A percentile compares a stretch with the other conserved stretches of the same genome.
Conservation (phyloP, 2,888 invertebrate species). For the Alsophila aescularia region DNA sequence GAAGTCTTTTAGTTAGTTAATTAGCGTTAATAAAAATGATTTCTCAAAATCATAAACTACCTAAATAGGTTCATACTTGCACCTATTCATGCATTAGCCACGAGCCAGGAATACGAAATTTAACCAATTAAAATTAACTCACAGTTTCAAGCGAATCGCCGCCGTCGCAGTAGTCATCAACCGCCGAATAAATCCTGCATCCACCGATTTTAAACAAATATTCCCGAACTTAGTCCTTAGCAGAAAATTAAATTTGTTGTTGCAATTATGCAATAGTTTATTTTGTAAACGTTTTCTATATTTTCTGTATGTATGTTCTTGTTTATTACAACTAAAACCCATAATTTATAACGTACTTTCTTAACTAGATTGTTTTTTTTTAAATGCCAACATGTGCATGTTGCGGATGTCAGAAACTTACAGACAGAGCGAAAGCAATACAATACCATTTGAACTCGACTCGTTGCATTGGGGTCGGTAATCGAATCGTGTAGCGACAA, state of each 20-base stretch:
- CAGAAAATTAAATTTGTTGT: neutral
- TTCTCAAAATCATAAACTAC: no score
- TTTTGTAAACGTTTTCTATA: conserved; percentile 11
- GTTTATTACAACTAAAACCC: conserved; percentile 37
- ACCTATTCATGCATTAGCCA: no score
- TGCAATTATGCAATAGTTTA: neutral
- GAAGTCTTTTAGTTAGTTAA: no score
- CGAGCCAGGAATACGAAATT: no score
- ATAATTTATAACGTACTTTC: conserved; percentile 16
- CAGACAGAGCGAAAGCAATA: neutral
- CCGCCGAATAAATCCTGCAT: neutral
- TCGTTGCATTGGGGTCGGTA: neutral
- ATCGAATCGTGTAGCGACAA: conserved; percentile 53
- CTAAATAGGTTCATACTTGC: no score
- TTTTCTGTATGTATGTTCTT: conserved; percentile 17
- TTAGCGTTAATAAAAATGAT: no score
- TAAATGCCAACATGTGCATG: neutral
- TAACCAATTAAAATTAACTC: neutral
- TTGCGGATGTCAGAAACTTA: neutral
- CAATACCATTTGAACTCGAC: neutral
- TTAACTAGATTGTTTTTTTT: neutral
- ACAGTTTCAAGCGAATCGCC: conserved; percentile 16
- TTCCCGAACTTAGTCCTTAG: neutral
- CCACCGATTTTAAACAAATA: neutral
- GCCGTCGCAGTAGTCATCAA: neutral